Conservation (phyloP, 2,797 vertebrate species). For the Astyanax mexicanus region DNA sequence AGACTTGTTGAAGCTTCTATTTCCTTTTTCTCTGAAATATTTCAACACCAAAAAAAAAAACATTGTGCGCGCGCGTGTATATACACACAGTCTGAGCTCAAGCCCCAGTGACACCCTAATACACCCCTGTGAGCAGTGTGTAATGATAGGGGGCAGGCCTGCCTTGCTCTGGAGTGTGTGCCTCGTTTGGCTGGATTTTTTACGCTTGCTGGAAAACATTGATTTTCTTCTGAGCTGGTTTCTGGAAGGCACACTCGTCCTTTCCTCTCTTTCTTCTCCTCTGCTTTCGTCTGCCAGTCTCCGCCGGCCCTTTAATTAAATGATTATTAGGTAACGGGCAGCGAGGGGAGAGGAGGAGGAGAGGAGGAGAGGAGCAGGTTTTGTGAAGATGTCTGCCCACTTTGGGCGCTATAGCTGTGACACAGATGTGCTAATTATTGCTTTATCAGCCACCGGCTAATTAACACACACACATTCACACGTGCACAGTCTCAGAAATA, state of each 20-base stretch:
- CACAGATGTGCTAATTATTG: slow-evolving; percentile 74
- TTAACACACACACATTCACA: slow-evolving; percentile 32
- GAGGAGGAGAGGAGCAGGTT: slow-evolving; percentile 21
- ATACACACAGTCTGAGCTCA: background rate
- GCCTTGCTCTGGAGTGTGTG: slow-evolving; percentile 10
- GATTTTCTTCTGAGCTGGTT: slow-evolving; percentile 51
- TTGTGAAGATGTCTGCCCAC: slow-evolving; percentile 43
- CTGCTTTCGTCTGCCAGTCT: slow-evolving; percentile 42
- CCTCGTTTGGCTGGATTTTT: slow-evolving; percentile 37
- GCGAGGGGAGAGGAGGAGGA: slow-evolving; percentile 43
- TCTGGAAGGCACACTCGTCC: slow-evolving; percentile 23
- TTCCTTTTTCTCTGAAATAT: background rate
- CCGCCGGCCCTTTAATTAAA: slow-evolving; percentile 66
- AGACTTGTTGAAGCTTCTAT: background rate
- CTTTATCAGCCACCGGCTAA: slow-evolving; percentile 58
- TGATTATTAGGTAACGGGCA: slow-evolving; percentile 70
- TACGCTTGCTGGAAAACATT: slow-evolving; percentile 51
- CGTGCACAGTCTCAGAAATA: slow-evolving; percentile 25
- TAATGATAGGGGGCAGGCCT: slow-evolving; percentile 27
- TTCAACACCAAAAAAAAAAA: background rate
- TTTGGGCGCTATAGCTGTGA: slow-evolving; percentile 63
- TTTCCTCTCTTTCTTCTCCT: background rate
- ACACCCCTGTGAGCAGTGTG: slow-evolving; percentile 8
- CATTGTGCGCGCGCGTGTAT: background rate
- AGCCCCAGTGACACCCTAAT: slow-evolving; percentile 18